Base-by-base conservation (phyloP, 2,113 vertebrate species). In the Haliaeetus leucogaster region DNA sequence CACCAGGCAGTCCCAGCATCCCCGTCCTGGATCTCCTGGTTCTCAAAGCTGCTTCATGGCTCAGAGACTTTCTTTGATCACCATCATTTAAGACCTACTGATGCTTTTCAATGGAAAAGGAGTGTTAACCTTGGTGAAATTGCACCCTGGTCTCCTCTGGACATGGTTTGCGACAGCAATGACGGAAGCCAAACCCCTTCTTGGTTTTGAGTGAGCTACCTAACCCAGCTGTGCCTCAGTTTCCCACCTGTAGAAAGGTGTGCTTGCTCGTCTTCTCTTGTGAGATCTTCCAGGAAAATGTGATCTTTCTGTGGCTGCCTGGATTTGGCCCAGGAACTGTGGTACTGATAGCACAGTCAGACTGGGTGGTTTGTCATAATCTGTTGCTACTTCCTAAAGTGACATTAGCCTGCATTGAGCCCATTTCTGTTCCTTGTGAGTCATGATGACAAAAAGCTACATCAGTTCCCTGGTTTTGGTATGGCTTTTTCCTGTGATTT, bases 341-440 rank as follows among this genome's bases (percentile, higher is more conserved):
- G 43, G 58, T 47, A 45, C 40, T 53, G 74, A 36, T 42, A 59
- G 61, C 6, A 4, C 20, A 59, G 84, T 10, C 40, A 67, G 80
- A 48, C 27, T 71, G 40, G 2, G 59, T 91, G 86, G 83, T 77
- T 90, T 94, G 90, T 74, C 16, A 2, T 94, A 72, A 65, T 73
- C 68, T 76, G 40, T 91, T 95, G 93, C 93, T 97, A 32, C 92
- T 89, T 61, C 71, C 92, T 72, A 1, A 86, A 77, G 61, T 55
- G 50, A 36, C 38, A 40, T 74, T 82, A 73, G 47, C 25, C 22
- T 58, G 70, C 2, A 0, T 21, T 52, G 32, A 87, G 62, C 40
- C 40, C 40, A 3, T 56, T 88, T 86, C 84, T 90, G 50, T 48
- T 83, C 72, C 58, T 80, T n/a, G 32, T 82, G 70, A 95, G 47